phyloP scores from a whole-genome alignment of 2,888 invertebrate species.

The Morpho helenor region DNA sequence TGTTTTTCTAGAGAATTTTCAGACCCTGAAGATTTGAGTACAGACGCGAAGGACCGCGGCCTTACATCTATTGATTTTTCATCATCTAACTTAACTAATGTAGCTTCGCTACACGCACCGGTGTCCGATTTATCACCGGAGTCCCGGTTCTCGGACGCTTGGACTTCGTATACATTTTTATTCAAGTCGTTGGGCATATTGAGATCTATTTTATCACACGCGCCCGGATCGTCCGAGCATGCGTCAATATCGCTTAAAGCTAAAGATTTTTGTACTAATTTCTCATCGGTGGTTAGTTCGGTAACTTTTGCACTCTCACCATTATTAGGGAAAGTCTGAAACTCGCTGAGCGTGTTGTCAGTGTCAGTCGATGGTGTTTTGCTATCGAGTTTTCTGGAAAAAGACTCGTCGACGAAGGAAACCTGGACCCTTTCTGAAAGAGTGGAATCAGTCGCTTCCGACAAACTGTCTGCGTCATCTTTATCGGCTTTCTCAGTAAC shows the following conservation, averaged over 20 bases:
- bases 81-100: slow-evolving; percentile 35
- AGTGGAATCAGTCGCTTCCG: slow-evolving; percentile 68
- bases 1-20: slow-evolving; percentile 67
- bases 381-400: slow-evolving; percentile 65
- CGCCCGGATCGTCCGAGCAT: slow-evolving; percentile 42
- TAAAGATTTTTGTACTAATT: slow-evolving; percentile 73
- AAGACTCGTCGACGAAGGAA: slow-evolving; percentile 68
- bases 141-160: slow-evolving; percentile 8
- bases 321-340: slow-evolving; percentile 57
- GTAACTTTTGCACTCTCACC: slow-evolving; percentile 51
- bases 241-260: slow-evolving; percentile 60
- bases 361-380: slow-evolving; percentile 73
- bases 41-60: slow-evolving; percentile 66
- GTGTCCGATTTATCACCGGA: slow-evolving; percentile 20
- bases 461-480: slow-evolving; percentile 53
- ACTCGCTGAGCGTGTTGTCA: slow-evolving; percentile 69
- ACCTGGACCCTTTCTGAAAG: slow-evolving; percentile 70
- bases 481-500: slow-evolving; percentile 48
- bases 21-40: slow-evolving; percentile 63
- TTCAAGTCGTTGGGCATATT: slow-evolving; percentile 63
- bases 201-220: slow-evolving; percentile 64
- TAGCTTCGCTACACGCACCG: slow-evolving; percentile 31
- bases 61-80: slow-evolving; percentile 46
- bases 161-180: slow-evolving; percentile 37
- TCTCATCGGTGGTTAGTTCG: slow-evolving; percentile 69